Base-by-base conservation (phyloP, 2,888 invertebrate genomes). In the Eretmocerus hayati region DNA sequence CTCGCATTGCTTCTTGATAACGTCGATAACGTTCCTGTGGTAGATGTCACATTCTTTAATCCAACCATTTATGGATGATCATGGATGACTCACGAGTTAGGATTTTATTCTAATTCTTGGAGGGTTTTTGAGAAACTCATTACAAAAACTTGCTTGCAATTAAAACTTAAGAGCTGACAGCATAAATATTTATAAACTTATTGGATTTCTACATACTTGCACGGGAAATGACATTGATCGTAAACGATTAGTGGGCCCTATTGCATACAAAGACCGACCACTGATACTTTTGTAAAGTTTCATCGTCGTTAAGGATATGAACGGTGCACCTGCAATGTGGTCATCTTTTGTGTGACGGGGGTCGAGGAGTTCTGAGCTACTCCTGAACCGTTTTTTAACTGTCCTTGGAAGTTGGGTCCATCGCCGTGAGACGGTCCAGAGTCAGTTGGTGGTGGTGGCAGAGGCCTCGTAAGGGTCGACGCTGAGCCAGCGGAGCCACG, bases 1-100 rank as follows among this genome's bases (percentile, higher is more conserved):
- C 77, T 63, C 65, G 78, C 79, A 65, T 79, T 65, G 60, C 81
- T 73, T 64, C 81, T 68, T 57, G 81, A 75, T 62, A 71, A 39
- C 63, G 62, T 37, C 68, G 63, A 39, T 71, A 71, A 41, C 71
- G 60, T 49, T 70, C 71, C 71, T 71, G 37, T 22, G 5, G 16
- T 9, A n/a, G n/a, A n/a, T n/a, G n/a, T n/a, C n/a, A n/a, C n/a
- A n/a, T n/a, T n/a, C n/a, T 6, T 11, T 11, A 26, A 26, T 26
- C 26, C 26, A 11, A 9, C 11, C 26, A 26, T 26, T 26, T 26
- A n/a, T n/a, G n/a, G n/a, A n/a, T n/a, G n/a, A n/a, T n/a, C n/a
- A n/a, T n/a, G n/a, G n/a, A n/a, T n/a, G n/a, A n/a, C n/a, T n/a
- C n/a, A n/a, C n/a, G n/a, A n/a, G n/a, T n/a, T n/a, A n/a, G n/a